These are phyloP conservation scores for Cydia amplana DNA, from an alignment of 1,140 invertebrate genomes.

Conservation along the genomic window DNA sequence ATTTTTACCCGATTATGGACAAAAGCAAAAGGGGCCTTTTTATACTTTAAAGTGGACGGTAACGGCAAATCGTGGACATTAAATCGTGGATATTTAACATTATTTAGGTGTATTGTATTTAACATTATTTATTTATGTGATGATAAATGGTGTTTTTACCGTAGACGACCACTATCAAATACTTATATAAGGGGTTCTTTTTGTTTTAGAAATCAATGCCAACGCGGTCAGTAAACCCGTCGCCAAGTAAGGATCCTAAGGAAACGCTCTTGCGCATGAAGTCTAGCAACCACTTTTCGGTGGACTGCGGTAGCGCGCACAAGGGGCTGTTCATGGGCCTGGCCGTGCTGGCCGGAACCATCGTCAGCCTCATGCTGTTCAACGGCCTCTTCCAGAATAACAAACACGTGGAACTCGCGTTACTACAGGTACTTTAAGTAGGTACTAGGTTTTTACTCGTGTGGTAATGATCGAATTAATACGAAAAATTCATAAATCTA, in stretches of 20 bases:
- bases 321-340: slow-evolving; percentile 86
- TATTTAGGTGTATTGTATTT: too few species aligned
- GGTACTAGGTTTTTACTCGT: too few species aligned
- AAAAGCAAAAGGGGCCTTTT: too few species aligned
- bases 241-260: slow-evolving; percentile 47
- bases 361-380: slow-evolving; percentile 87
- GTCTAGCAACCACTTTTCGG: slow-evolving; percentile 82
- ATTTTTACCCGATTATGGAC: neutral
- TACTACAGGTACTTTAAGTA: slow-evolving; percentile 84
- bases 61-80: too few species aligned
- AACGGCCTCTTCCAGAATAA: slow-evolving; percentile 85
- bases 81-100: too few species aligned
- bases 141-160: too few species aligned
- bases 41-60: too few species aligned
- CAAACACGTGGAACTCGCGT: slow-evolving; percentile 81
- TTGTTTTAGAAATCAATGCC: slow-evolving; percentile 53
- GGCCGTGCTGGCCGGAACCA: slow-evolving; percentile 83
- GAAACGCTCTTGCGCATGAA: slow-evolving; percentile 58
- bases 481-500: neutral
- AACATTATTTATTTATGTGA: too few species aligned
- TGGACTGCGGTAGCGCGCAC: slow-evolving; percentile 87
- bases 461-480: neutral
- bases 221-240: neutral
- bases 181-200: neutral
- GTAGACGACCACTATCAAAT: neutral